Conservation (phyloP, 2,888 invertebrate genomes). For the Aleiodes leptofemur region DNA sequence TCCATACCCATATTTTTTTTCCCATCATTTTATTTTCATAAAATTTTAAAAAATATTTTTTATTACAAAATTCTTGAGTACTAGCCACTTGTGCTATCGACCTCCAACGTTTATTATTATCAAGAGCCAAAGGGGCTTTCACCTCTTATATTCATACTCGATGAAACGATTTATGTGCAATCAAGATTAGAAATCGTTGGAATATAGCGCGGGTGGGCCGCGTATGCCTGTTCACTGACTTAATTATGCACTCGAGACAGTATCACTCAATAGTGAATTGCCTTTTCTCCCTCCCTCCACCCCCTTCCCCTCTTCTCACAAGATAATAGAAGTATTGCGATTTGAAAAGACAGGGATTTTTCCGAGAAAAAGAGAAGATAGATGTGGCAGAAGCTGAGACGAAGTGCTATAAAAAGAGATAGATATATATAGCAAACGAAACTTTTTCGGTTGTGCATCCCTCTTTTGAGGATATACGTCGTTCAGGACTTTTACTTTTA, state of each 20-base stretch:
- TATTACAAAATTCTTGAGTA: slow-evolving; percentile 34
- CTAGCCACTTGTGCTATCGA: slow-evolving; percentile 39
- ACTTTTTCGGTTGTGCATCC: slow-evolving; percentile 34
- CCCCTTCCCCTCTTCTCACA: no score
- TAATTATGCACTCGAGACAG: slow-evolving; percentile 12
- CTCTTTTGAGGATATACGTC: slow-evolving; percentile 53
- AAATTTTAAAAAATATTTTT: no score
- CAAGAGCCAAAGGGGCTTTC: slow-evolving; percentile 41
- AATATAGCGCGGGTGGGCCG: slow-evolving; percentile 47
- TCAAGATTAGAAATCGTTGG: slow-evolving; percentile 44
- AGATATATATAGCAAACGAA: slow-evolving; percentile 39
- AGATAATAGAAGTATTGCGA: no score
- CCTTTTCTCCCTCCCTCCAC: not conserved
- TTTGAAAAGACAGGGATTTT: no score
- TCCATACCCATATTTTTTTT: no score
- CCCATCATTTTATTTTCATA: no score
- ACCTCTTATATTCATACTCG: slow-evolving; percentile 39
- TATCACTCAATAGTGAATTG: not conserved
- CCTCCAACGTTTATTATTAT: slow-evolving; percentile 43
- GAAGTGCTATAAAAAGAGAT: slow-evolving; percentile 13
- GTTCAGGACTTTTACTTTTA: slow-evolving; percentile 69
- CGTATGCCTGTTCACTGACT: slow-evolving; percentile 4
- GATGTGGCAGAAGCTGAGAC: no score
- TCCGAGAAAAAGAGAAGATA: no score
- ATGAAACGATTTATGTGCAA: slow-evolving; percentile 41